Conservation (phyloP, 1,140 invertebrate genomes). For the Rhagoletis pomonella region DNA sequence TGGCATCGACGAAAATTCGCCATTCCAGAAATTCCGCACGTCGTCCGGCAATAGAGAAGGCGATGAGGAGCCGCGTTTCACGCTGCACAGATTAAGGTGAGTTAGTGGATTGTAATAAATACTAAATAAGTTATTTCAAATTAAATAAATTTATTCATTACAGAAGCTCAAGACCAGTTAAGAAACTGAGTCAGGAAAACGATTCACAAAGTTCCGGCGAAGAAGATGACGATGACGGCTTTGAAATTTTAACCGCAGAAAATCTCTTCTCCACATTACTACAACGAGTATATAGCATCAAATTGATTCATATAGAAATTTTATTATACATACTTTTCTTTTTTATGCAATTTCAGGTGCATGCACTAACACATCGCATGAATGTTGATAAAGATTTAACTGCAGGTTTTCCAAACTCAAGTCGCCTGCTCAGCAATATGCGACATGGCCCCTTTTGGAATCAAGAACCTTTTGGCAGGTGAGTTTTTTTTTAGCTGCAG, state of each 20-base stretch:
- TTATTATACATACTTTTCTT: constrained; percentile 55
- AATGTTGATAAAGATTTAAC: constrained; percentile 85
- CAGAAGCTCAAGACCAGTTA: constrained; percentile 83
- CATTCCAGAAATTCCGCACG: constrained; percentile 76
- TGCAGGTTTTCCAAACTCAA: constrained; percentile 69
- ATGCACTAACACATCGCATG: constrained; percentile 87
- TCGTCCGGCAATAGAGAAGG: constrained; percentile 76
- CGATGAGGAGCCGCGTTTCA: constrained; percentile 76
- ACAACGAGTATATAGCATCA: constrained; percentile 80
- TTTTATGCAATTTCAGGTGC: constrained; percentile 76
- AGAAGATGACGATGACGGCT: constrained; percentile 92
- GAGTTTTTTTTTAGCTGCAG: constrained; percentile 55
- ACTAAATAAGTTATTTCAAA: not conserved
- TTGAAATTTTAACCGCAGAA: constrained; percentile 91
- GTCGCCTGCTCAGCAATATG: constrained; percentile 71
- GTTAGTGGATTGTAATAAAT: not conserved
- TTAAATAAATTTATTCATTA: not conserved
- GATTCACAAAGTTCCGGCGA: constrained; percentile 91
- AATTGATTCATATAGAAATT: not conserved
- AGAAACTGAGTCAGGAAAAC: constrained; percentile 80
- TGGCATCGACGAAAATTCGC: constrained; percentile 84
- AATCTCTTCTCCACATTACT: constrained; percentile 91
- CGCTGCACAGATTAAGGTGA: constrained; percentile 83
- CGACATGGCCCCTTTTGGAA: constrained; percentile 72
- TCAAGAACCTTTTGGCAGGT: constrained; percentile 72